Conservation (phyloP, 2,797 vertebrate genomes). For the Thripadectes ignobilis region DNA sequence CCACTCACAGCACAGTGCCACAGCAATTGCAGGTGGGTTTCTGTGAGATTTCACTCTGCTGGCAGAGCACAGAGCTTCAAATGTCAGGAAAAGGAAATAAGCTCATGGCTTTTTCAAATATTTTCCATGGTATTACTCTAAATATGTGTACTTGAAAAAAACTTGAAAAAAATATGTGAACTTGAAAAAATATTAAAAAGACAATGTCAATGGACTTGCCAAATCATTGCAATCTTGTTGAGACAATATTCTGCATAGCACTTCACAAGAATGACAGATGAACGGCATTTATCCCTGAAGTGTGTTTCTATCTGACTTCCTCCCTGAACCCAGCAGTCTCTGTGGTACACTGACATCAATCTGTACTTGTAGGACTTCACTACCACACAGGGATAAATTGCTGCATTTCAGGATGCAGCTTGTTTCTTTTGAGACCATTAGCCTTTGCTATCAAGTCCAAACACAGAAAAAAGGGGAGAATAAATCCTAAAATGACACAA, state of each 20-base stretch:
- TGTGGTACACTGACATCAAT: neutral
- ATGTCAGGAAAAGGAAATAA: neutral
- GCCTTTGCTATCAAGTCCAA: neutral
- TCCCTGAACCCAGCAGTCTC: neutral
- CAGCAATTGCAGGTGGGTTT: neutral
- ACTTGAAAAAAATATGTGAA: neutral
- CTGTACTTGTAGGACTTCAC: neutral
- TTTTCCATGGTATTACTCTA: neutral
- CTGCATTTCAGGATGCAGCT: neutral
- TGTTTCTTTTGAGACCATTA: neutral
- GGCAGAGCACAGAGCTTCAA: neutral
- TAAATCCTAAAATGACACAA: neutral
- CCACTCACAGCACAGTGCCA: neutral
- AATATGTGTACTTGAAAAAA: neutral
- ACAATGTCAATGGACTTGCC: neutral
- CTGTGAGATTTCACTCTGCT: neutral
- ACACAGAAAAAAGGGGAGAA: neutral
- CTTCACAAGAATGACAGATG: neutral
- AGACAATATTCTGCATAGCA: neutral
- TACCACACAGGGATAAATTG: neutral
- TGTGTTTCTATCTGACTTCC: neutral
- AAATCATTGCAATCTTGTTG: neutral
- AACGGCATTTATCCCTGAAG: neutral
- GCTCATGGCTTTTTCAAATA: neutral
- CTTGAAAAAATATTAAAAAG: neutral